Conservation (phyloP, 2,113 vertebrate species). For the Seriola rivoliana region DNA sequence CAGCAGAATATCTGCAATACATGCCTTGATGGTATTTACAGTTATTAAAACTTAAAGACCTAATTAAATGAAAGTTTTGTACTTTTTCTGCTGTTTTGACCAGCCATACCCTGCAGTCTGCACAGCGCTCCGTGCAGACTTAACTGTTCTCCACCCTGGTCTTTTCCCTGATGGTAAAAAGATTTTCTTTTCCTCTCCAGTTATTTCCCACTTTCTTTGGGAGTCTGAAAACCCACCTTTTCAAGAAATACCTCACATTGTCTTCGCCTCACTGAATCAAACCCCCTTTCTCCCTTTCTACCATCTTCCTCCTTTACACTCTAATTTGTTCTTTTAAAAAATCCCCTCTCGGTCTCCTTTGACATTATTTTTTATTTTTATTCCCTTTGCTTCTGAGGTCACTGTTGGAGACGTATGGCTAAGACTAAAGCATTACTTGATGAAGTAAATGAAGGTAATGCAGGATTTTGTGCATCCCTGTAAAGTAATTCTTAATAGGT, state of each 20-base stretch:
- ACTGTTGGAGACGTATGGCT: neutral
- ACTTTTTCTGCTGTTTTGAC: neutral
- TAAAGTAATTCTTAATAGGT: neutral
- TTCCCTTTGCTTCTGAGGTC: neutral
- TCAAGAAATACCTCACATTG: constrained; percentile 36
- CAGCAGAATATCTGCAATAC: constrained; percentile 10
- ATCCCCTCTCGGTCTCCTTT: neutral
- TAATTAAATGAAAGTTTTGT: neutral
- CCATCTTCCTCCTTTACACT: neutral
- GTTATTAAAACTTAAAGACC: neutral
- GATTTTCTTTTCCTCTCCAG: constrained; percentile 4
- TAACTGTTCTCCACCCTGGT: neutral
- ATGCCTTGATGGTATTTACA: neutral
- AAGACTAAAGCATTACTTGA: neutral
- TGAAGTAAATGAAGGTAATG: neutral
- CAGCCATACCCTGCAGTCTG: neutral
- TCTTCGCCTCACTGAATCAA: constrained; percentile 43
- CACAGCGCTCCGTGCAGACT: neutral
- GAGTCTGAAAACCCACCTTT: constrained; percentile 36
- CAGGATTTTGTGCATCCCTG: neutral
- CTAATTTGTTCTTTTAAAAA: constrained; percentile 16
- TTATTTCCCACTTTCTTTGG: constrained; percentile 10
- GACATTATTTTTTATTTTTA: constrained; percentile 20
- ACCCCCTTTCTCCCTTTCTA: constrained; percentile 19
- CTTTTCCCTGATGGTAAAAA: constrained; percentile 12